Evolutionary conservation across 1,140 invertebrate genomes (phyloP).

Genomic region (Camponotus floridanus): DNA sequence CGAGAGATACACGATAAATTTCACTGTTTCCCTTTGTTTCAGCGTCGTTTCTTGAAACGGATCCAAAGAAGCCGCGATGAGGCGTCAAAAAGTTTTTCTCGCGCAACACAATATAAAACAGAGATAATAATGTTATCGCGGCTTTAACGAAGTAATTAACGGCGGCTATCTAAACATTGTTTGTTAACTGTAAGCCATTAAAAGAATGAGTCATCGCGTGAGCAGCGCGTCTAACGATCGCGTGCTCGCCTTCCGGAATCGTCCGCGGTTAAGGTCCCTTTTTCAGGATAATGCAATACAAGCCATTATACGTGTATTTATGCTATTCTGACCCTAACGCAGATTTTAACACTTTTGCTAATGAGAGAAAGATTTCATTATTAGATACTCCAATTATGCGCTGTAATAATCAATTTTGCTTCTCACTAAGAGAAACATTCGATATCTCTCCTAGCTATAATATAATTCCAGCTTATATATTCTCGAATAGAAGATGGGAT

Average conservation of each 20-base stretch:
- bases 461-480: neutral
- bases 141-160: slow-evolving; percentile 56
- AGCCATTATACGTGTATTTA: neutral
- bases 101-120: slow-evolving; percentile 20
- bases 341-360: neutral
- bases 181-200: slow-evolving; percentile 50
- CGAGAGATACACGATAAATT: slow-evolving; percentile 6
- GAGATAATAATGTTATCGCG: slow-evolving; percentile 47
- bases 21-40: neutral
- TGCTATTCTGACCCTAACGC: too few species aligned
- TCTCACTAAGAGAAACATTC: neutral
- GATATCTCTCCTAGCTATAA: neutral
- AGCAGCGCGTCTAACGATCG: slow-evolving; percentile 48
- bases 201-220: slow-evolving; percentile 61
- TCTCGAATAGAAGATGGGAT: neutral
- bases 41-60: slow-evolving; percentile 1
- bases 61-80: slow-evolving; percentile 19
- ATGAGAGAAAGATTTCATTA: neutral
- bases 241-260: slow-evolving; percentile 28
- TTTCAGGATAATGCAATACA: slow-evolving; percentile 13
- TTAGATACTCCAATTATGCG: neutral
- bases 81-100: slow-evolving; percentile 43
- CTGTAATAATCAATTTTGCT: neutral
- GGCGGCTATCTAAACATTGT: slow-evolving; percentile 53
- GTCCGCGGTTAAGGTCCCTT: slow-evolving; percentile 24